Evolutionary conservation across 2,797 vertebrate species (phyloP).

Genomic region (Hipposideros larvatus): DNA sequence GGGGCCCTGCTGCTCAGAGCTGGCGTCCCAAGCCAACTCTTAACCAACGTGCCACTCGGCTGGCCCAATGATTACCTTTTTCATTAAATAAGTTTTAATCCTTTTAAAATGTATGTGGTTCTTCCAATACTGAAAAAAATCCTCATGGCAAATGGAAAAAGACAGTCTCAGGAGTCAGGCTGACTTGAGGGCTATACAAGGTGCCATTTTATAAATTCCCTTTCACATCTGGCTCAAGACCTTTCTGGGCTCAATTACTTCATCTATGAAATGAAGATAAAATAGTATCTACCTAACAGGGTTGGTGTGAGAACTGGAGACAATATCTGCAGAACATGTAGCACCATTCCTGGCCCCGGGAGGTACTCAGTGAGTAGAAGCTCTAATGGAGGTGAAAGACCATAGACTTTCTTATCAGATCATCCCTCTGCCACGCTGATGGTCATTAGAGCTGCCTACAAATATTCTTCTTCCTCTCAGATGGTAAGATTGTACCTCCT

Average conservation of each 20-base stretch:
- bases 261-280: not conserved
- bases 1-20: no score
- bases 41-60: no score
- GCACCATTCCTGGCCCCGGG: not conserved
- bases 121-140: not conserved
- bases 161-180: not conserved
- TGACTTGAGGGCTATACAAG: not conserved
- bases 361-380: not conserved
- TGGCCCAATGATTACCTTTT: not conserved
- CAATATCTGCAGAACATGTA: not conserved
- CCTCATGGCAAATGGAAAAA: not conserved
- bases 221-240: constrained; percentile 15
- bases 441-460: not conserved
- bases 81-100: not conserved
- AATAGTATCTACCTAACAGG: not conserved
- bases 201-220: not conserved
- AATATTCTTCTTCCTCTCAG: not conserved
- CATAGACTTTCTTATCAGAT: not conserved
- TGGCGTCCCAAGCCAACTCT: no score
- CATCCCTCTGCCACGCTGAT: not conserved
- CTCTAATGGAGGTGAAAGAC: not conserved
- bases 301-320: not conserved
- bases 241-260: not conserved
- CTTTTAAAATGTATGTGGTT: not conserved
- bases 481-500: not conserved